Percentiles rank a stretch among this genome's conserved stretches.
Conservation (phyloP, 2,113 vertebrate genomes). For the Heloderma charlesbogerti region DNA sequence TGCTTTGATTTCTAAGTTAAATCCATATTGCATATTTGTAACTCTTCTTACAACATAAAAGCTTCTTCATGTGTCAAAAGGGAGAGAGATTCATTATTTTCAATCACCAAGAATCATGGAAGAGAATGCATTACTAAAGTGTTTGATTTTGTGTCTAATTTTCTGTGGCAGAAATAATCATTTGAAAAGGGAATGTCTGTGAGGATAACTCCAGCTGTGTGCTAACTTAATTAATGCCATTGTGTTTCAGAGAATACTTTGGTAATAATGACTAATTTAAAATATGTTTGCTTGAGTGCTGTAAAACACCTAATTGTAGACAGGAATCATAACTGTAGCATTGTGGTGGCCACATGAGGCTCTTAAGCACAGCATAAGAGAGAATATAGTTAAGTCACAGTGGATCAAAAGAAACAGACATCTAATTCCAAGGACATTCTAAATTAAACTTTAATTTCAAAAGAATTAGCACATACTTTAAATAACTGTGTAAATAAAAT, state of each 20-base stretch:
- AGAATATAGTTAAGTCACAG: accelerated
- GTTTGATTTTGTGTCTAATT: conserved; percentile 33
- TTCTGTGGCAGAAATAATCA: conserved; percentile 45
- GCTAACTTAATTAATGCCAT: conserved; percentile 7
- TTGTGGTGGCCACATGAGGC: background rate
- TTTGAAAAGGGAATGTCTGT: conserved; percentile 28
- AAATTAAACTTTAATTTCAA: background rate
- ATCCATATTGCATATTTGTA: conserved; percentile 55
- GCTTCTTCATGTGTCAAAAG: conserved; percentile 26
- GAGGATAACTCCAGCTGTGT: background rate
- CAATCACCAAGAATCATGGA: conserved; percentile 32
- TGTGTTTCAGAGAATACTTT: background rate
- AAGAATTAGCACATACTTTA: background rate
- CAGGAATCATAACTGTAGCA: conserved; percentile 20
- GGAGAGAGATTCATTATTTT: conserved; percentile 49
- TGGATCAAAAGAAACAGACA: conserved; percentile 5
- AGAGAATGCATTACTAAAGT: conserved; percentile 36
- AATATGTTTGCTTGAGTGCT: background rate
- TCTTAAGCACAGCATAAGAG: conserved; percentile 11
- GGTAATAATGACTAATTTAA: conserved; percentile 1
- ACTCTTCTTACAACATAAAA: conserved; percentile 45
- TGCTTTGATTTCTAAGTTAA: conserved; percentile 50
- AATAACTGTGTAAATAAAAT: conserved; percentile 1
- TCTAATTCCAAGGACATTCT: background rate
- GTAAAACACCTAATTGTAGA: conserved; percentile 1